phyloP scores from a whole-genome alignment of 35 echinoderm and acorn worm genomes.

The Ophioderma brevispina region DNA sequence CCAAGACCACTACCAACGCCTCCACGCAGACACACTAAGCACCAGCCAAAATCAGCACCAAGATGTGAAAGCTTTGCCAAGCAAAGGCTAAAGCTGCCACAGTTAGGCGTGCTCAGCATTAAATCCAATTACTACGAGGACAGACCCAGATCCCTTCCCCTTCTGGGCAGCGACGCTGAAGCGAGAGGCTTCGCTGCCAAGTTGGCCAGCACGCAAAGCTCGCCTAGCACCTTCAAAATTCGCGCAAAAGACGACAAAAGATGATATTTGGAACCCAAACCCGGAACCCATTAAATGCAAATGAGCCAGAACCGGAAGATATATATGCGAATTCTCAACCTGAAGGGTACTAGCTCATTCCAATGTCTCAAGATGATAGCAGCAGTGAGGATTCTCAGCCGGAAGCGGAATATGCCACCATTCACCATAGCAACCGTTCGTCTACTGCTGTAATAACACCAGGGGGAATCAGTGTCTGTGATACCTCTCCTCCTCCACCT shows the following conservation, averaged over 20 bases:
- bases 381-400: not conserved
- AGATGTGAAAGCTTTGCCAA: not conserved
- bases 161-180: conserved; percentile 11
- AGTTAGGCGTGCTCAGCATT: not conserved
- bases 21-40: not conserved
- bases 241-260: not conserved
- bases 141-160: not conserved
- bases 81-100: not conserved
- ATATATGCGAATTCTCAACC: not conserved
- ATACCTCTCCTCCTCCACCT: not conserved
- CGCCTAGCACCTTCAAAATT: conserved; percentile 5
- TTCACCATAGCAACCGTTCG: not conserved
- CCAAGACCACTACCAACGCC: not conserved
- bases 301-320: not conserved
- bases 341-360: not conserved
- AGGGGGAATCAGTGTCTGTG: not conserved
- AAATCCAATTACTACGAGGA: not conserved
- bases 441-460: not conserved
- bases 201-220: conserved; percentile 20
- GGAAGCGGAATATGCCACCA: not conserved
- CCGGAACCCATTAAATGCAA: not conserved
- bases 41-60: not conserved
- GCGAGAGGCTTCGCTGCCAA: conserved; percentile 18
- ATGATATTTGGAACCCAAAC: not conserved
- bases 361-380: not conserved